These are phyloP conservation scores for Oreonectes daqikongensis DNA, from an alignment of 2,797 vertebrate species.

Conservation along the genomic window DNA sequence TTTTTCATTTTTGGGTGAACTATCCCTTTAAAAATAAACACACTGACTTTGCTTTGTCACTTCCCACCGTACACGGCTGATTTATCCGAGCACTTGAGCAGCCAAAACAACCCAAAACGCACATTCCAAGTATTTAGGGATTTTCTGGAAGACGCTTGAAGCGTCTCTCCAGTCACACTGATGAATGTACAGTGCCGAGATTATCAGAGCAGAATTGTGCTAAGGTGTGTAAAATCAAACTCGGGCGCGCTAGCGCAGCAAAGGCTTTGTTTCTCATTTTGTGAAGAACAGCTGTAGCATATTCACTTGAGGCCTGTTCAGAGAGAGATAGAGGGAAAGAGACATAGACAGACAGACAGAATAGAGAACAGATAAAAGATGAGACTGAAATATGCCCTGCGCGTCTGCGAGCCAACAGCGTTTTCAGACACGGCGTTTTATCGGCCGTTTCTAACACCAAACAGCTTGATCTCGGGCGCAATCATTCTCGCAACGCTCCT, in stretches of 20 bases:
- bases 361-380: conserved; percentile 32
- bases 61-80: background rate
- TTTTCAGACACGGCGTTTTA: conserved; percentile 35
- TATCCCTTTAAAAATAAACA: background rate
- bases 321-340: conserved; percentile 24
- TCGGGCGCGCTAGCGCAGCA: conserved; percentile 17
- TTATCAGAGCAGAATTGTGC: conserved; percentile 46
- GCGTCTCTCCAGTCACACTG: conserved; percentile 33
- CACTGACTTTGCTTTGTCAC: background rate
- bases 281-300: conserved; percentile 49
- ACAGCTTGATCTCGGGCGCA: conserved; percentile 44
- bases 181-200: conserved; percentile 34
- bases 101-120: conserved; percentile 9
- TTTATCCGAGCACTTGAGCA: background rate
- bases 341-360: background rate
- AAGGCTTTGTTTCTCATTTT: conserved; percentile 41
- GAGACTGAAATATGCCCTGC: conserved; percentile 37
- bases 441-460: conserved; percentile 27
- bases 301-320: conserved; percentile 42
- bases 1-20: too few relatives aligned
- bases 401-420: too few relatives aligned
- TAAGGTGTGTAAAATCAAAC: conserved; percentile 41
- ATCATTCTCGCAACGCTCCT: conserved; percentile 42
- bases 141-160: conserved; percentile 8
- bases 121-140: background rate